A percentile compares a stretch with the other conserved stretches of the same genome.
Evolutionary conservation across 1,140 invertebrate genomes (phyloP).

Genomic region (Zaprionus gabonicus): DNA sequence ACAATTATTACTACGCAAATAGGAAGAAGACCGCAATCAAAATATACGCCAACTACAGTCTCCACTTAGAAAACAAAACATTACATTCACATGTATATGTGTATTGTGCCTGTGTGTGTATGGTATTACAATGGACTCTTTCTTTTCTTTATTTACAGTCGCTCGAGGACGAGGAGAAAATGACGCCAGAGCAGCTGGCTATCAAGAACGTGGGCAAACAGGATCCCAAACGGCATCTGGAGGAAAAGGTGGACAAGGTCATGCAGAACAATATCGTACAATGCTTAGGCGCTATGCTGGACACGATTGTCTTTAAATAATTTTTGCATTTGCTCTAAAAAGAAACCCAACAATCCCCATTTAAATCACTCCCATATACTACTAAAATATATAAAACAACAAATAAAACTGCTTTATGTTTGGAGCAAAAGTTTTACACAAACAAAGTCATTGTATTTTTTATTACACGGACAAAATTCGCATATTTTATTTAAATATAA

Average conservation of each 20-base stretch:
- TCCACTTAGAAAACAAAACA: neutral
- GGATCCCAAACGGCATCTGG: constrained; percentile 99
- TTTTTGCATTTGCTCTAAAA: constrained; percentile 45
- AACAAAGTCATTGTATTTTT: constrained; percentile 38
- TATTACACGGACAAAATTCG: constrained; percentile 39
- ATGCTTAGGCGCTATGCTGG: constrained; percentile 98
- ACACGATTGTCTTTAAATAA: constrained; percentile 96
- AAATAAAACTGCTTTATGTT: constrained; percentile 63
- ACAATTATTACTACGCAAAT: neutral
- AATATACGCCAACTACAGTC: neutral
- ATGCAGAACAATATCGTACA: constrained; percentile 99
- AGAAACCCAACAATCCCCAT: constrained; percentile 22
- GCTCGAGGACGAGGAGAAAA: constrained; percentile 99
- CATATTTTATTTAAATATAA: constrained; percentile 13
- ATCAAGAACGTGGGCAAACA: constrained; percentile 99
- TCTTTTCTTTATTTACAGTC: constrained; percentile 86
- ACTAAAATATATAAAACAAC: constrained; percentile 46
- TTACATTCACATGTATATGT: neutral
- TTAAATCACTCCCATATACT: constrained; percentile 45
- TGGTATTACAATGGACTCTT: neutral
- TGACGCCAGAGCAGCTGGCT: constrained; percentile 99
- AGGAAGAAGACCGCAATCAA: neutral
- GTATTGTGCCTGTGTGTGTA: neutral
- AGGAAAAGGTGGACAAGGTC: constrained; percentile 98
- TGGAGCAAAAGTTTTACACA: constrained; percentile 69